phyloP scores from a whole-genome alignment of 2,888 invertebrate species.

The Monochamus alternatus region DNA sequence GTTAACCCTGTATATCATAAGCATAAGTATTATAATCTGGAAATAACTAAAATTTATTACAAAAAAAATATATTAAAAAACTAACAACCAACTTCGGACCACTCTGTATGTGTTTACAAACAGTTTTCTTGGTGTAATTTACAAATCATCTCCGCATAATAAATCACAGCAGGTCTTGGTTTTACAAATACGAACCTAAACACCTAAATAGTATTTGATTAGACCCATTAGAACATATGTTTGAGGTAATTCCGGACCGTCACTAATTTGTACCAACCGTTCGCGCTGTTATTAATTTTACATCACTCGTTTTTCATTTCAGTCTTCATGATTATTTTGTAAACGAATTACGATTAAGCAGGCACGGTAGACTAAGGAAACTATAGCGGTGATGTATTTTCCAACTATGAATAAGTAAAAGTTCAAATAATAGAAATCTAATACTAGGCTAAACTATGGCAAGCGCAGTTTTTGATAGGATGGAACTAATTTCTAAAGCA shows the following conservation, averaged over 20 bases:
- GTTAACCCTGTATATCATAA: too few relatives aligned
- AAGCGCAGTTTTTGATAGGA: neutral
- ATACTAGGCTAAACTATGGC: neutral
- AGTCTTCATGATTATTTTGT: neutral
- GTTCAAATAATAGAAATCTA: neutral
- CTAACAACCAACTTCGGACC: too few relatives aligned
- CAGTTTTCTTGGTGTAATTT: constrained; percentile 2
- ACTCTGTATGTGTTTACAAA: neutral
- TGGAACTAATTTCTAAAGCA: neutral
- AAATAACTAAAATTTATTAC: too few relatives aligned
- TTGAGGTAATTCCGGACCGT: constrained; percentile 1
- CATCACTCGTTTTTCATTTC: neutral
- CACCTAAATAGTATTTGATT: constrained; percentile 15
- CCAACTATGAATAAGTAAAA: neutral
- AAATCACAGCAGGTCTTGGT: neutral
- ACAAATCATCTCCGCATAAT: constrained; percentile 11
- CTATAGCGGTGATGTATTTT: neutral
- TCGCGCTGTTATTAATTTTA: constrained; percentile 9
- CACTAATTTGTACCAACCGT: constrained; percentile 14
- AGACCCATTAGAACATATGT: constrained; percentile 9
- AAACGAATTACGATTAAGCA: neutral
- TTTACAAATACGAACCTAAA: constrained; percentile 4
- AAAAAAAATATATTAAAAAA: too few relatives aligned
- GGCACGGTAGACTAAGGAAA: neutral
- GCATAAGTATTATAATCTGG: too few relatives aligned